These are phyloP conservation scores for Margarornis squamiger DNA, from an alignment of 2,797 vertebrate genomes.

Conservation along the genomic window DNA sequence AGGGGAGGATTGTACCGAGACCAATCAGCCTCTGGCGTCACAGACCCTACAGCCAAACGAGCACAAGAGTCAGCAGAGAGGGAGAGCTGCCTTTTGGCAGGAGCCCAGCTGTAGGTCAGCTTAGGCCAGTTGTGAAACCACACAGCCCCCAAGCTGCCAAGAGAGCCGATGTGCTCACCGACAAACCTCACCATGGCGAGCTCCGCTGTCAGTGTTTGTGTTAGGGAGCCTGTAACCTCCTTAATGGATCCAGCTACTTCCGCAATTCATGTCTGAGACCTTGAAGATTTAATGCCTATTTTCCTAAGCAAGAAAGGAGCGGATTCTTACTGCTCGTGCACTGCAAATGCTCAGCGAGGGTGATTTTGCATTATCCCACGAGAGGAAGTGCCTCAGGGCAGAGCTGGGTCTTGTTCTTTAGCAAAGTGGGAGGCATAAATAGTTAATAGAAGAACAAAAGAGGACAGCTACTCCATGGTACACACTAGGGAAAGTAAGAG, in stretches of 20 bases:
- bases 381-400: background rate
- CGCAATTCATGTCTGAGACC: background rate
- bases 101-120: background rate
- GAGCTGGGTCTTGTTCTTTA: background rate
- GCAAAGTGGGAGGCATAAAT: background rate
- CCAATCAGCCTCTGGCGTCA: background rate
- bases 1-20: background rate
- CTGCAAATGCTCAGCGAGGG: accelerated
- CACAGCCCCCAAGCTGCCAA: background rate
- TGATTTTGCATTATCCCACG: background rate
- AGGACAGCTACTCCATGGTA: background rate
- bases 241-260: background rate
- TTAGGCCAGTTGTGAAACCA: slow-evolving; percentile 5
- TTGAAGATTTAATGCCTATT: background rate
- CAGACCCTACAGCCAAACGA: background rate
- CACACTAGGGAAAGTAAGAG: background rate
- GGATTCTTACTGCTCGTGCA: background rate
- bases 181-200: accelerated
- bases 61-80: background rate
- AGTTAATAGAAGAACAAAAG: slow-evolving; percentile 28
- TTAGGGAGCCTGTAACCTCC: background rate
- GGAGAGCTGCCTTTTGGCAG: slow-evolving; percentile 1
- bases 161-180: background rate
- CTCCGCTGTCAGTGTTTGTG: background rate
- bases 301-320: background rate